Base-by-base conservation (phyloP, 2,113 vertebrate species). In the Leucopternis melanops region DNA sequence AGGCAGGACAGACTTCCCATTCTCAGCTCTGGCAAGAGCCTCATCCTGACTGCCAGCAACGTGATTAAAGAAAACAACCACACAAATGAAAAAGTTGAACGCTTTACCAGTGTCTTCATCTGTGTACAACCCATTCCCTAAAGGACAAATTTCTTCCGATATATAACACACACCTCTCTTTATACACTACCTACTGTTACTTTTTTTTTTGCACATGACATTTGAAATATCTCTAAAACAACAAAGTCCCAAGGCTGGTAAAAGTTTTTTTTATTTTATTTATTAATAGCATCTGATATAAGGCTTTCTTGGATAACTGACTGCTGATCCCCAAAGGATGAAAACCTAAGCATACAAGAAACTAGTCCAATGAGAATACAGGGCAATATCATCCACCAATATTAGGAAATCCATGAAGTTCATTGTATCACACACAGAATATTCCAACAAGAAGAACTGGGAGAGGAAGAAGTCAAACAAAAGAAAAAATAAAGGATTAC, bases 401-500 rank as follows among this genome's bases (percentile, higher is more conserved):
- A 52, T 31, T 12, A 65, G 34, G 22, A 86, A 90, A 79, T 19
- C 34, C n/a, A n/a, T 40, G 9, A 81, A 72, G 18, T 40, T 63
- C 38, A 16, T 15, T n/a, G 14, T 16, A 58, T 23, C 8, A 31
- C 12, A 47, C 13, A 9, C 15, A 70, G 52, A 71, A 59, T 45
- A 26, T 42, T 74, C 31, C 22, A 73, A 80, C 2, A 50, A 58
- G 9, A 89, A 91, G 15, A 50, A 66, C 1, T 45, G 8, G 15
- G 22, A 82, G 44, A 81, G 14, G 52, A 80, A 73, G 23, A 63
- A 7, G 58, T 44, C 61, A 92, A 95, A 79, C 17, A 40, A 69
- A 88, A 75, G 49, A 90, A 96, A 88, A 94, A 97, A 94, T 88
- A 91, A 93, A 95, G 38, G 40, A 93, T 93, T 95, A 40, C 36